Evolutionary conservation across 2,113 vertebrate genomes (phyloP).

Genomic region (Sus scrofa): T2T-Sscrofa CM000825.6:40186501-40187000

Average conservation of each 20-base stretch:
- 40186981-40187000: background rate
- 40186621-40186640: background rate
- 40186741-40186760: background rate
- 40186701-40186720: background rate
- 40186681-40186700: background rate
- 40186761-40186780: background rate
- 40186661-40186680: background rate
- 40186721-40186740: background rate
- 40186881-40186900: rapidly evolving
- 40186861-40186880: background rate
- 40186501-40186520: background rate
- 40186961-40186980: background rate
- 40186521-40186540: background rate
- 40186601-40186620: background rate
- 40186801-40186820: background rate
- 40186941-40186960: background rate
- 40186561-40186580: background rate
- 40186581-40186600: background rate
- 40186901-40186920: background rate
- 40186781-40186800: background rate
- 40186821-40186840: background rate
- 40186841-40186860: background rate
- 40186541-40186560: background rate
- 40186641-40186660: background rate
- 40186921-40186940: background rate